Conservation (phyloP, 2,797 vertebrate species). For the Oreochromis mossambicus region DNA sequence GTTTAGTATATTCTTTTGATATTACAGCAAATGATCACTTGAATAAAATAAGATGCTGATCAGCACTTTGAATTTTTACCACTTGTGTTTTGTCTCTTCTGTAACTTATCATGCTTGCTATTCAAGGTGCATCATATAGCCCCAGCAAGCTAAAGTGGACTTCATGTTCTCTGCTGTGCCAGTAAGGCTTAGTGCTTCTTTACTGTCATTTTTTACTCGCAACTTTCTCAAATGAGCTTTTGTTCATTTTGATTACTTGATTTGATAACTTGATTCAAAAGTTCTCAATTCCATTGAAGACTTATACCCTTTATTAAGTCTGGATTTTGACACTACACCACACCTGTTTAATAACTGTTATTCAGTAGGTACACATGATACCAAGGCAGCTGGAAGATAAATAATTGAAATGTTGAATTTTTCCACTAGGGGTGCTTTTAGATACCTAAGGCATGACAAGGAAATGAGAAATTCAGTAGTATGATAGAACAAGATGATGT, state of each 20-base stretch:
- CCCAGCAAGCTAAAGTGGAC: neutral
- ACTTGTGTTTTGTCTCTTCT: neutral
- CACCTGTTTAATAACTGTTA: neutral
- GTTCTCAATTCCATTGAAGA: neutral
- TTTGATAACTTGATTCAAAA: neutral
- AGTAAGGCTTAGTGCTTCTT: neutral
- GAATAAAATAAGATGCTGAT: neutral
- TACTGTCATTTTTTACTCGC: neutral
- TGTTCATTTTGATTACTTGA: neutral
- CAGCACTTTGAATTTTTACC: neutral
- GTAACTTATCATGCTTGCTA: neutral
- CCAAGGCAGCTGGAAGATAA: neutral
- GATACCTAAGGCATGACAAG: neutral
- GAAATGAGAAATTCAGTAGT: neutral
- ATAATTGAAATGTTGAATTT: neutral
- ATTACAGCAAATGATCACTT: neutral
- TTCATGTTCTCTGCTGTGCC: neutral
- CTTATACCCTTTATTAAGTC: neutral
- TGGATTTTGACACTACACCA: neutral
- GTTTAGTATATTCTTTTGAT: neutral
- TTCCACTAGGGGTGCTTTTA: neutral
- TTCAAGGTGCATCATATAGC: neutral
- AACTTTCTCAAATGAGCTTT: neutral
- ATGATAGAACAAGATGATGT: neutral
- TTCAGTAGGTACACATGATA: neutral